Evolutionary conservation across 2,888 invertebrate genomes (phyloP), one percentile per base, ranked within the genome.

Genomic region (Synergus laeviventris): DNA sequence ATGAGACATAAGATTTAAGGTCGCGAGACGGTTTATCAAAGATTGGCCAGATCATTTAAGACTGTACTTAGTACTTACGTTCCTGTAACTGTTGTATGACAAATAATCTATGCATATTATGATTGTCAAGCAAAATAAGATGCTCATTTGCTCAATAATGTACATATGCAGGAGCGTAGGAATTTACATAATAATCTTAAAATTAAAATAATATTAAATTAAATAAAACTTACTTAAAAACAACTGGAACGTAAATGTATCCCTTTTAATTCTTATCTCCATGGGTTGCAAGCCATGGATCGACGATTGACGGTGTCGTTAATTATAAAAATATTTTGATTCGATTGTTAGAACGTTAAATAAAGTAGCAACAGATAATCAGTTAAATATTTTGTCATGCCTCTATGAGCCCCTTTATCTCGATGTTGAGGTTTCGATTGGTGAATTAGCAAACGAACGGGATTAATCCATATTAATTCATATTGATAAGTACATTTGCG

Each of bases 401-500:
- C 66, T 54, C 54, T 54, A 9, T 75, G 54, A 49, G 66, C 64
- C 66, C 64, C 56, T 36, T 31, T 24, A 21, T 56, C 56, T 18
- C 62, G 54, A 61, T 61, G 60, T 45, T 70, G 36, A 54, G 56
- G 60, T 49, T 49, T 49, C 31, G 24, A 18, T 49, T 24, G 31
- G 42, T 31, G 24, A 18, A 18, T 38, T 56, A 56, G 14, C 59
- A 42, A 70, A 56, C 59, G 16, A 31, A 42, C n/a, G 21, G 49
- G 38, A 75, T 21, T 59, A 36, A 75, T 60, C 24, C 16, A 18
- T 45, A 75, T 21, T 59, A 36, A 75, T 60, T 39, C 21, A 18
- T 45, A 24, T 39, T 56, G 39, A 21, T 75, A 75, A 75, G 75
- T 75, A 75, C 75, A 75, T 64, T 75, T 70, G 75, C 75, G 70